Base-by-base conservation (phyloP, 2,888 invertebrate species). In the Ecliptopera silaceata region DNA sequence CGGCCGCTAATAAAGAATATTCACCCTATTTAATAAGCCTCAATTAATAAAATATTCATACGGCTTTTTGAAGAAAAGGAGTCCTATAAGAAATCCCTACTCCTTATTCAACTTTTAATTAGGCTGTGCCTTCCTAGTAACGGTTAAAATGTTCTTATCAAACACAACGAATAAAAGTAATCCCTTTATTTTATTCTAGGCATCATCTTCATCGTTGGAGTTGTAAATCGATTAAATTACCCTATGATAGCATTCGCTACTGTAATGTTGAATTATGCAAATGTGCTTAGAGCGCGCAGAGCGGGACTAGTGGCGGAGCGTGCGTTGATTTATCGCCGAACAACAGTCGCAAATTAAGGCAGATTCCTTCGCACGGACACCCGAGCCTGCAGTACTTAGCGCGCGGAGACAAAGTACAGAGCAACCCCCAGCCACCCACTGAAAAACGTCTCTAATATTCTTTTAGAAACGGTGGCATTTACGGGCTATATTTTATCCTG, bases 401-500 rank as follows among this genome's bases (percentile, higher is more conserved):
- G 77, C 79, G 81, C 81, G 84, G 88, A 90, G 90, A 90, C 90
- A 89, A 88, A 89, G 88, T 89, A 90, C 87, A 88, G 89, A 89
- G 88, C 87, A 83, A 77, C 82, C 87, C 86, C 91, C 81, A 80
- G 70, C 91, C 88, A 86, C 91, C 91, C 91, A 89, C 92, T 91
- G 91, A 90, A 92, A 91, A 92, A 91, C 91, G 92, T 89, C 91
- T 91, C 91, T 92, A 92, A 92, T 92, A 92, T 92, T 92, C 92
- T 91, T 92, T 91, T 92, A 91, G 92, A 91, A 91, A 92, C 92
- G 91, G 91, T 91, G 91, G 92, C 92, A 92, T 92, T 92, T 92
- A 92, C 92, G 91, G 91, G 92, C 92, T 92, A 92, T 92, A 92
- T 92, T 92, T 92, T 92, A 92, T 91, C 91, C 91, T 83, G 92